Evolutionary conservation across 2,888 invertebrate species (phyloP).

Genomic region (Lithophane ornitopus): DNA sequence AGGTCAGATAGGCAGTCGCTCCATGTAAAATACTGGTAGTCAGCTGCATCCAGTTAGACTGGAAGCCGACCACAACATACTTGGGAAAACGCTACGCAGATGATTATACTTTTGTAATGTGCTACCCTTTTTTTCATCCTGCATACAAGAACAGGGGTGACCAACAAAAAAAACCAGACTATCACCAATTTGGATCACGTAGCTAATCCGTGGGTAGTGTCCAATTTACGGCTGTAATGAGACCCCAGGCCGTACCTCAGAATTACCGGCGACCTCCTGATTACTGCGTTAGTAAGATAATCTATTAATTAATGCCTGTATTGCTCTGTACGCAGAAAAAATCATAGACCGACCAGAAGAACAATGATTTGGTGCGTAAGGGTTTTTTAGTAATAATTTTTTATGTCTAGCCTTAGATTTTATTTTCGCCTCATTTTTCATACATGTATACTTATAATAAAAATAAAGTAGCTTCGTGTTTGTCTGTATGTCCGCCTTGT

Average conservation of each 20-base stretch:
- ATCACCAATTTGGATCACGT: slow-evolving; percentile 54
- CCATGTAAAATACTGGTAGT: too few relatives aligned
- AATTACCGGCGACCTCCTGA: slow-evolving; percentile 41
- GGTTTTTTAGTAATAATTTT: slow-evolving; percentile 8
- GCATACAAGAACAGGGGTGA: neutral
- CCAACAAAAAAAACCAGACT: slow-evolving; percentile 16
- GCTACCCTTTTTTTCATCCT: neutral
- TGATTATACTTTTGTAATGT: neutral
- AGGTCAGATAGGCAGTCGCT: too few relatives aligned
- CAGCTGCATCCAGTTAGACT: too few relatives aligned
- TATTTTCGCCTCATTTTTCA: too few relatives aligned
- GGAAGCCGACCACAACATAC: too few relatives aligned
- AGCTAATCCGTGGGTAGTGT: slow-evolving; percentile 49
- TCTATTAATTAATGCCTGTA: slow-evolving; percentile 54
- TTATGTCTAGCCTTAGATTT: too few relatives aligned
- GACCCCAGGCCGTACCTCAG: slow-evolving; percentile 29
- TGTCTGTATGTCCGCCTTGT: too few relatives aligned
- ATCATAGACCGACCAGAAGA: slow-evolving; percentile 40
- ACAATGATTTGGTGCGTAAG: slow-evolving; percentile 32
- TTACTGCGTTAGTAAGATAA: slow-evolving; percentile 55
- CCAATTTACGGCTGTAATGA: slow-evolving; percentile 59
- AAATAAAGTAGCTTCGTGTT: too few relatives aligned
- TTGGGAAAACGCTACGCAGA: too few relatives aligned
- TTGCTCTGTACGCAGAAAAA: slow-evolving; percentile 44
- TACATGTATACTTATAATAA: too few relatives aligned